Evolutionary conservation across 2,888 invertebrate species (phyloP).

Genomic region (Adelphocoris suturalis): DNA sequence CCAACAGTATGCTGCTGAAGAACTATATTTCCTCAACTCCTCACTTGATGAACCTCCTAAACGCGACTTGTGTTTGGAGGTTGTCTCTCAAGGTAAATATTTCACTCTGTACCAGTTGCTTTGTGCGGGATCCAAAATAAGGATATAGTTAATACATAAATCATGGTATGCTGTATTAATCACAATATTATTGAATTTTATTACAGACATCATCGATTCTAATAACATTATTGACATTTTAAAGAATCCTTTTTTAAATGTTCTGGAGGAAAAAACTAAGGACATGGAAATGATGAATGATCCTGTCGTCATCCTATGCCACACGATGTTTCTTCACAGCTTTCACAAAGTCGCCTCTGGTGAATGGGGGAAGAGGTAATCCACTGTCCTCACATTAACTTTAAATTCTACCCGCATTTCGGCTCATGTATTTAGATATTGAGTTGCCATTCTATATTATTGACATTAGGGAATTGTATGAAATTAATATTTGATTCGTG

Average conservation of each 20-base stretch:
- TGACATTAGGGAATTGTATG: too few species aligned
- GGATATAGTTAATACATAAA: too few species aligned
- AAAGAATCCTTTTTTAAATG: slow-evolving; percentile 42
- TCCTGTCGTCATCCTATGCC: slow-evolving; percentile 28
- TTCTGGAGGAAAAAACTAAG: slow-evolving; percentile 48
- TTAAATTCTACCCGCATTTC: not conserved
- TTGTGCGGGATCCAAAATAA: too few species aligned
- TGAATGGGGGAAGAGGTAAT: slow-evolving; percentile 42
- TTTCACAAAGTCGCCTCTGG: slow-evolving; percentile 28
- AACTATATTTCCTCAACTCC: slow-evolving; percentile 43
- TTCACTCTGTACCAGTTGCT: not conserved
- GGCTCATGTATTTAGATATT: too few species aligned
- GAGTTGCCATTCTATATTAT: too few species aligned
- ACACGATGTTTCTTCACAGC: slow-evolving; percentile 26
- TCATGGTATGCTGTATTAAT: not conserved
- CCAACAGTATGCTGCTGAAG: slow-evolving; percentile 14
- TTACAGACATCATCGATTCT: slow-evolving; percentile 33
- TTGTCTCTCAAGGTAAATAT: not conserved
- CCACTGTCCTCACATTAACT: not conserved
- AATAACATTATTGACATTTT: slow-evolving; percentile 52
- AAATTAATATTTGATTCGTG: too few species aligned
- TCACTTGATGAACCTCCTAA: slow-evolving; percentile 59
- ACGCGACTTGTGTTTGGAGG: not conserved
- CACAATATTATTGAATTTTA: not conserved
- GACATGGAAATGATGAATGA: slow-evolving; percentile 68